Conservation (phyloP, 2,888 invertebrate species). For the Thymelicus acteon region DNA sequence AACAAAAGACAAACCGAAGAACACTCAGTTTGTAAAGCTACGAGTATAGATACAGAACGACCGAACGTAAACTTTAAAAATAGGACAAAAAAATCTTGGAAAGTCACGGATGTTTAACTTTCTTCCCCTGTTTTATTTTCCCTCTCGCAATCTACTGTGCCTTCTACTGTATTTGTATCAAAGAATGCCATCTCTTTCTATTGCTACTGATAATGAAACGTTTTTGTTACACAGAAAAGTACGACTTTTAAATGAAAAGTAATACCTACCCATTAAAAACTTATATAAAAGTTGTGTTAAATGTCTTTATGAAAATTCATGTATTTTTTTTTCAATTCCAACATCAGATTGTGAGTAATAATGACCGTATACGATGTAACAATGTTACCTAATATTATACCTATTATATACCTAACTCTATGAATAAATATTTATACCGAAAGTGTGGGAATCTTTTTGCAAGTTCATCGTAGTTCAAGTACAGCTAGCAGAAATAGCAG, state of each 20-base stretch:
- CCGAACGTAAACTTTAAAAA: constrained; percentile 79
- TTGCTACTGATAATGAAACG: constrained; percentile 81
- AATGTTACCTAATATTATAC: no score
- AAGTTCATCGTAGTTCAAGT: constrained; percentile 36
- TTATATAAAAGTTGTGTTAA: no score
- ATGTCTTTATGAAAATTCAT: no score
- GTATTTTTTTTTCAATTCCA: no score
- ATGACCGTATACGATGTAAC: no score
- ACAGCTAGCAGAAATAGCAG: constrained; percentile 29
- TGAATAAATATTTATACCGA: constrained; percentile 40
- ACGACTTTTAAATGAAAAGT: constrained; percentile 71
- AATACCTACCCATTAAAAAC: constrained; percentile 57
- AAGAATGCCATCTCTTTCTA: constrained; percentile 62
- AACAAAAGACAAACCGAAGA: constrained; percentile 75
- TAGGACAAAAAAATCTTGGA: constrained; percentile 83
- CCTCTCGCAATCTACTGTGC: constrained; percentile 67
- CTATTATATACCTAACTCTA: no score
- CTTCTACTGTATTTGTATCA: constrained; percentile 53
- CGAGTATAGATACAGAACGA: constrained; percentile 58
- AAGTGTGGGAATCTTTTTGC: constrained; percentile 58
- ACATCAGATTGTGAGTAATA: no score
- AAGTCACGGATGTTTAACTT: constrained; percentile 86
- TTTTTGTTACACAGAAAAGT: constrained; percentile 83
- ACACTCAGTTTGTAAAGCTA: constrained; percentile 67
- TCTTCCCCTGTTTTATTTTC: constrained; percentile 84